phyloP scores from a whole-genome alignment of 2,113 vertebrate species.

The Crotalus helleri region DNA sequence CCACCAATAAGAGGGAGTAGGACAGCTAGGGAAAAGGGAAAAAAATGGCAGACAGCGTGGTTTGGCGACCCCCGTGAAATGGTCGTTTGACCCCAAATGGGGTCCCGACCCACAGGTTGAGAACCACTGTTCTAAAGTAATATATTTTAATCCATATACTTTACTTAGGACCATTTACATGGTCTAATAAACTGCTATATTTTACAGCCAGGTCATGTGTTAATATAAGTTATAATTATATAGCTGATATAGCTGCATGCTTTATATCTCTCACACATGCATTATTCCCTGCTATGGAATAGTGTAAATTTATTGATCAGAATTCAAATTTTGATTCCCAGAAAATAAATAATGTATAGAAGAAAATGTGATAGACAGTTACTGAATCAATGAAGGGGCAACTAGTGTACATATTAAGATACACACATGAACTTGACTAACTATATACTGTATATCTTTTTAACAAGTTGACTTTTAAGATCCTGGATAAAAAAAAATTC shows the following conservation, averaged over 20 bases:
- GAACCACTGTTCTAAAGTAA: not conserved
- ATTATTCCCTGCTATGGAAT: not conserved
- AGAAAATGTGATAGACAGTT: not conserved
- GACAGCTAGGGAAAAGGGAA: too few species aligned
- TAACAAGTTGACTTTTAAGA: not conserved
- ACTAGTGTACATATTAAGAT: not conserved
- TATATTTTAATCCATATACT: not conserved
- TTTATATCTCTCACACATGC: not conserved
- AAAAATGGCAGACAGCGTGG: too few species aligned
- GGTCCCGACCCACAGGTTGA: too few species aligned
- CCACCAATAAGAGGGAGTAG: too few species aligned
- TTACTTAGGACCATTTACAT: not conserved
- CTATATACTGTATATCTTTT: not conserved
- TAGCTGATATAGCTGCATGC: not conserved
- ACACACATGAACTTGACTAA: not conserved
- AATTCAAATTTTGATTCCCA: not conserved
- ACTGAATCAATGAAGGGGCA: not conserved
- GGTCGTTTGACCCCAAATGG: too few species aligned
- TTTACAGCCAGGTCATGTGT: not conserved
- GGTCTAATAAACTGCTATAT: not conserved
- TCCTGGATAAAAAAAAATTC: not conserved
- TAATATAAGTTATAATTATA: not conserved
- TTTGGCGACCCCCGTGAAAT: too few species aligned
- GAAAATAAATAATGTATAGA: not conserved
- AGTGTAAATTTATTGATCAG: not conserved